Conservation (phyloP, 1,140 invertebrate species). For the Diachasma alloeum region DNA sequence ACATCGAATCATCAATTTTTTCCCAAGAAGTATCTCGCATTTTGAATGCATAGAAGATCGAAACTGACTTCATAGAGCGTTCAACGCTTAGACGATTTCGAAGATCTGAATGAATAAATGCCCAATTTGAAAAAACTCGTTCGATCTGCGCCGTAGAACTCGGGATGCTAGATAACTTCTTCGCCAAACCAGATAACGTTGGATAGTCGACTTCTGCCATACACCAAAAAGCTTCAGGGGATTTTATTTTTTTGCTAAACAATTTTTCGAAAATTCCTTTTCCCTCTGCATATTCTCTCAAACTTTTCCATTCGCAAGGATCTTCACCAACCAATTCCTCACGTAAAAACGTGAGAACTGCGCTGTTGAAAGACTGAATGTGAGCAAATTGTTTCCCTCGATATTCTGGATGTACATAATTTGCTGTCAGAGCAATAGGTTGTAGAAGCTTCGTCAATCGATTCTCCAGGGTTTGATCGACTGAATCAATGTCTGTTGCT, state of each 20-base stretch:
- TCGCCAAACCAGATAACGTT: not conserved
- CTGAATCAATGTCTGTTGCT: not conserved
- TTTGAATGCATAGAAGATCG: conserved; percentile 6
- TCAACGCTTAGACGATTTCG: conserved; percentile 20
- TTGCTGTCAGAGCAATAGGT: conserved; percentile 3
- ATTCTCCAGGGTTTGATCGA: not conserved
- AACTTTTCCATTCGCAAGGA: not conserved
- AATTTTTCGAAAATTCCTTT: not conserved
- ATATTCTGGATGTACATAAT: conserved; percentile 26
- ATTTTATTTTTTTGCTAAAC: not conserved
- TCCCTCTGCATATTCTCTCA: not conserved
- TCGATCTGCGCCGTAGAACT: conserved; percentile 15
- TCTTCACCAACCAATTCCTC: not conserved
- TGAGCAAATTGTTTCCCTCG: not conserved
- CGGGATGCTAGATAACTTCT: not conserved
- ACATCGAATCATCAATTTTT: not conserved
- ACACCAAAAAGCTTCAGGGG: not conserved
- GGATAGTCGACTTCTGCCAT: too few species aligned
- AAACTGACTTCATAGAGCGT: not conserved
- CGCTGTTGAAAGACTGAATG: not conserved
- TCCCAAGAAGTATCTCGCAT: conserved; percentile 21
- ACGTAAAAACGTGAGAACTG: not conserved
- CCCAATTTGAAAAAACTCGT: conserved; percentile 7
- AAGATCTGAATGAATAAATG: conserved; percentile 12
- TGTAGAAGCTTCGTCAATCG: conserved; percentile 15